A percentile compares a stretch with the other conserved stretches of the same genome.
phyloP scores from a whole-genome alignment of 2,113 vertebrate species.

The Hippoglossus stenolepis region DNA sequence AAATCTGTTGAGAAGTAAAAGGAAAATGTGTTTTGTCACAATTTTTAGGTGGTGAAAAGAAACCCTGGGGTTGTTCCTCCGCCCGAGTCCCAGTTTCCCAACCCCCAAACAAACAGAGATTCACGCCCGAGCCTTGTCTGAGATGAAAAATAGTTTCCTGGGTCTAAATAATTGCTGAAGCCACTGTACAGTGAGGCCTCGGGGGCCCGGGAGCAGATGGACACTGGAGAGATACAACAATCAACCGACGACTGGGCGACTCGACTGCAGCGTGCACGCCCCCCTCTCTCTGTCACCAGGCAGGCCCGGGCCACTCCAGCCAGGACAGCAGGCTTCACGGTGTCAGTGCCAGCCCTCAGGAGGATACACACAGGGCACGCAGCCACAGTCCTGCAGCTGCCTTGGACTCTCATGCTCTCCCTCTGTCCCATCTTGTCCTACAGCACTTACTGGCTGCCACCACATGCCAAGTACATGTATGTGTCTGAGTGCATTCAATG shows the following conservation, averaged over 20 bases:
- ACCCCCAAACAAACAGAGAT: too few species aligned
- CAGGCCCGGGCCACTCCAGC: slow-evolving; percentile 66
- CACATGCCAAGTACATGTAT: slow-evolving; percentile 35
- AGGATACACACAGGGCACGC: slow-evolving; percentile 64
- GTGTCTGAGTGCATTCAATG: slow-evolving; percentile 10
- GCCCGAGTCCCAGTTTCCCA: too few species aligned
- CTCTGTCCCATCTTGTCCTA: slow-evolving; percentile 35
- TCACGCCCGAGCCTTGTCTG: too few species aligned
- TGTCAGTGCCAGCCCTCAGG: slow-evolving; percentile 70
- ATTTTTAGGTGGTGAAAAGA: too few species aligned
- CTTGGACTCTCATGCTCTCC: slow-evolving; percentile 51
- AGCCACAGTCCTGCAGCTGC: slow-evolving; percentile 78
- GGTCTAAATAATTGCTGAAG: neutral
- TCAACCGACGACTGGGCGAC: slow-evolving; percentile 56
- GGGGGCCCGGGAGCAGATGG: slow-evolving; percentile 65
- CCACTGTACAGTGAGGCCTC: neutral
- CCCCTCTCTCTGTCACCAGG: slow-evolving; percentile 51
- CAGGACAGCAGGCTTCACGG: slow-evolving; percentile 71
- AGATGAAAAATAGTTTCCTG: neutral
- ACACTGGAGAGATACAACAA: slow-evolving; percentile 68
- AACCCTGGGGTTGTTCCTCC: too few species aligned
- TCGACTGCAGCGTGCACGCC: slow-evolving; percentile 3
- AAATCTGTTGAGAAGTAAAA: too few species aligned
- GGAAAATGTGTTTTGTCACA: too few species aligned
- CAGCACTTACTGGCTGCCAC: slow-evolving; percentile 15